These are phyloP conservation scores for Spialia ferax DNA, from an alignment of 2,888 invertebrate species.

Conservation along the genomic window DNA sequence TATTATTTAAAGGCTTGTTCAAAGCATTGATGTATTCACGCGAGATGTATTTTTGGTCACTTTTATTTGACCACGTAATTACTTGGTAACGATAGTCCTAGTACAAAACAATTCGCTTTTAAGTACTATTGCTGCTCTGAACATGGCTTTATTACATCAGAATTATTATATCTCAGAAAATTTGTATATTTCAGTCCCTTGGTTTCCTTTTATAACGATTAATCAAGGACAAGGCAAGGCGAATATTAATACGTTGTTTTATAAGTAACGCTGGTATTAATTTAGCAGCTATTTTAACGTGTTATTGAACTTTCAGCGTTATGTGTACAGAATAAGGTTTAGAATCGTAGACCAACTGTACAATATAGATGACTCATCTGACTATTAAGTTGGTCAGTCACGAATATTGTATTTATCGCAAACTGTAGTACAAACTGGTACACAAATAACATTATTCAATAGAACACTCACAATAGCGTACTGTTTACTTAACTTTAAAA, in stretches of 20 bases:
- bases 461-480: slow-evolving; percentile 24
- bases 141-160: slow-evolving; percentile 2
- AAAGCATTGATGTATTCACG: not conserved
- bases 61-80: not conserved
- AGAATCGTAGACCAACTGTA: slow-evolving; percentile 45
- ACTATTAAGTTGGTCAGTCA: slow-evolving; percentile 52
- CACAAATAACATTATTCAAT: slow-evolving; percentile 47
- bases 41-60: slow-evolving; percentile 1
- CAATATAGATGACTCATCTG: slow-evolving; percentile 63
- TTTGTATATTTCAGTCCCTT: not conserved
- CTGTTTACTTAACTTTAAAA: slow-evolving; percentile 43
- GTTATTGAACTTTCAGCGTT: slow-evolving; percentile 8
- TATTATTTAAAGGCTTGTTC: not conserved
- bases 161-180: not conserved
- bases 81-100: not conserved
- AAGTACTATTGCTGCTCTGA: not conserved
- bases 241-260: not conserved
- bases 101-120: not conserved
- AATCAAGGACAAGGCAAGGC: not conserved
- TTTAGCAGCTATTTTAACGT: slow-evolving; percentile 1
- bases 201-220: slow-evolving; percentile 1
- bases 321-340: slow-evolving; percentile 1
- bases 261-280: slow-evolving; percentile 12
- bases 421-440: slow-evolving; percentile 58
- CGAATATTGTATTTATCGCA: slow-evolving; percentile 67